Conservation (phyloP, 2,113 vertebrate species). For the Notothenia rossii region DNA sequence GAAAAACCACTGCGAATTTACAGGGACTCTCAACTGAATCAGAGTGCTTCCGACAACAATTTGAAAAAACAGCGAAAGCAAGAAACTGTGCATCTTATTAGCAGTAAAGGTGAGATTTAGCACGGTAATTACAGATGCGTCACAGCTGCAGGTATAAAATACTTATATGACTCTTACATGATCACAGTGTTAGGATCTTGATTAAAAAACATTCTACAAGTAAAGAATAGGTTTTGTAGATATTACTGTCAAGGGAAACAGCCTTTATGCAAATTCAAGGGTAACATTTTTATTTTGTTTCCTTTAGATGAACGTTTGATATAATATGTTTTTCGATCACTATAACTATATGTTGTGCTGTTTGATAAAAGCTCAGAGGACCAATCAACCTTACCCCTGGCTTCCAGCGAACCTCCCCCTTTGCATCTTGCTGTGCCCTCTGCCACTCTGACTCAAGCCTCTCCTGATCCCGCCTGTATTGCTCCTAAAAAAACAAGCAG, state of each 20-base stretch:
- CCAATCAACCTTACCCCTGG: conserved; percentile 27
- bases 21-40: background rate
- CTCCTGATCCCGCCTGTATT: conserved; percentile 92
- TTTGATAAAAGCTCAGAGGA: background rate
- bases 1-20: background rate
- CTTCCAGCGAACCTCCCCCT: conserved; percentile 76
- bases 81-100: background rate
- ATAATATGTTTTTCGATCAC: background rate
- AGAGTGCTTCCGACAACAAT: too few relatives aligned
- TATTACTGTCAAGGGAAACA: background rate
- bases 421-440: conserved; percentile 87
- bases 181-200: background rate
- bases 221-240: background rate
- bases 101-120: background rate
- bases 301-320: background rate
- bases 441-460: conserved; percentile 92
- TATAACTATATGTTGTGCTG: background rate
- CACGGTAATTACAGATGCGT: background rate
- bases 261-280: too few relatives aligned
- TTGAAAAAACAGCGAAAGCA: background rate
- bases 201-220: background rate
- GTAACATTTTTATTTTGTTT: background rate
- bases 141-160: background rate
- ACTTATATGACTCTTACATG: background rate
- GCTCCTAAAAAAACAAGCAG: conserved; percentile 83